Base-by-base conservation (phyloP, 30 jellyfish, hydroid and myxozoan species). In the Phacellophora camtschatica region DNA sequence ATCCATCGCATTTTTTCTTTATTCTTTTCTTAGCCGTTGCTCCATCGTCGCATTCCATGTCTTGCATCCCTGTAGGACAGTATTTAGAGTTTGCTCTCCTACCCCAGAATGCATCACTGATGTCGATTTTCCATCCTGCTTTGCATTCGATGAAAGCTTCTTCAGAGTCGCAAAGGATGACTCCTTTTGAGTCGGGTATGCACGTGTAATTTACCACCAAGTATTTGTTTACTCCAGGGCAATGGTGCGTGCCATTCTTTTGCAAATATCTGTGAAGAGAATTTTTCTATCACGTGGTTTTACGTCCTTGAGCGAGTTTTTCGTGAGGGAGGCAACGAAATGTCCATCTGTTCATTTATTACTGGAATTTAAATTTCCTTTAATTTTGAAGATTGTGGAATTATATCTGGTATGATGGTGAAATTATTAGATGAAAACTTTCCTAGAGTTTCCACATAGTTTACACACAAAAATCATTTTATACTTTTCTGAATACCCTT, bases 41-140 rank as follows among this genome's bases (percentile, higher is more conserved):
- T 22, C 96, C 76, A 39, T 82, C 51, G 48, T 92, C 98, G 54
- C 98, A 92, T 55, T 92, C 98, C 89, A 79, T 85, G 51, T 92
- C 96, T 42, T 73, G 90, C 48, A 70, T 88, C 71, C 87, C 94
- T 39, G 92, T 74, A 35, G 96, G 95, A 59, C 98, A 92, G 61
- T 78, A 78, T 43, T 81, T 92, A 19, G 96, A 43, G 76, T 85
- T 80, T n/a, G 90, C 87, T 4, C 92, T 74, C 50, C 96, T 78
- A 5, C 98, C 98, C 98, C 98, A 92, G 86, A 92, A 92, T 50
- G 95, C 96, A 66, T 92, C 98, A 42, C 88, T 86, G 77, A 92
- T 35, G 50, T 92, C 96, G 23, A 92, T 92, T 36, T 63, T 79
- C 98, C 98, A 92, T n/a, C 96, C 96, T 29, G 98, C 96, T 50